Evolutionary conservation across 2,113 vertebrate species (phyloP).

Genomic region (Laticauda colubrina): DNA sequence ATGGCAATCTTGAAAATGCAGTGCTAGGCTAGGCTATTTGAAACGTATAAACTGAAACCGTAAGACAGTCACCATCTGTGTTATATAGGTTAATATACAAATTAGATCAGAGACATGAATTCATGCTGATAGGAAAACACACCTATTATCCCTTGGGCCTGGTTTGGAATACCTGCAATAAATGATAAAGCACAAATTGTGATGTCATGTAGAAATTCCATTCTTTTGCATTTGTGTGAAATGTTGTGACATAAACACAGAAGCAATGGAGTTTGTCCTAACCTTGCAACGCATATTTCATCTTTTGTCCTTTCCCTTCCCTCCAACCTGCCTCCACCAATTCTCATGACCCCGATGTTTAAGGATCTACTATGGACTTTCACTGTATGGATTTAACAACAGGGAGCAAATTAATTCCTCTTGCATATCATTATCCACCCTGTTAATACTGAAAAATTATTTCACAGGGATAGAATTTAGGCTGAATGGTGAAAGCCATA

Average conservation of each 20-base stretch:
- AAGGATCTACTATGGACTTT: not conserved
- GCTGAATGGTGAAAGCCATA: not conserved
- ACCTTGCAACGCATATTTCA: not conserved
- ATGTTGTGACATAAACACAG: not conserved
- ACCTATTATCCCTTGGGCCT: not conserved
- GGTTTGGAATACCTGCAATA: not conserved
- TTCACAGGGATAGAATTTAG: not conserved
- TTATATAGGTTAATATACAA: not conserved
- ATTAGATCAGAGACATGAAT: not conserved
- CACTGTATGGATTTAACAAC: not conserved
- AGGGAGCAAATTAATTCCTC: not conserved
- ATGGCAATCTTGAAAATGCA: not conserved
- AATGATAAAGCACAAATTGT: not conserved
- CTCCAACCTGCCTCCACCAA: not conserved
- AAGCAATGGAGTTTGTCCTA: not conserved
- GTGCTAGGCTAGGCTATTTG: not conserved
- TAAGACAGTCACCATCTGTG: not conserved
- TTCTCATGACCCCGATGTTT: not conserved
- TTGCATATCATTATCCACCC: not conserved
- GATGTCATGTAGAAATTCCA: not conserved
- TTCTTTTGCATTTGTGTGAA: not conserved
- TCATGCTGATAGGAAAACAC: not conserved
- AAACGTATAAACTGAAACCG: not conserved
- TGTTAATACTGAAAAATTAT: not conserved
- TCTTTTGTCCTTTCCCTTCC: not conserved